Evolutionary conservation across 2,888 invertebrate genomes (phyloP), one percentile per base, ranked within the genome.

Genomic region (Empis stercorea): DNA sequence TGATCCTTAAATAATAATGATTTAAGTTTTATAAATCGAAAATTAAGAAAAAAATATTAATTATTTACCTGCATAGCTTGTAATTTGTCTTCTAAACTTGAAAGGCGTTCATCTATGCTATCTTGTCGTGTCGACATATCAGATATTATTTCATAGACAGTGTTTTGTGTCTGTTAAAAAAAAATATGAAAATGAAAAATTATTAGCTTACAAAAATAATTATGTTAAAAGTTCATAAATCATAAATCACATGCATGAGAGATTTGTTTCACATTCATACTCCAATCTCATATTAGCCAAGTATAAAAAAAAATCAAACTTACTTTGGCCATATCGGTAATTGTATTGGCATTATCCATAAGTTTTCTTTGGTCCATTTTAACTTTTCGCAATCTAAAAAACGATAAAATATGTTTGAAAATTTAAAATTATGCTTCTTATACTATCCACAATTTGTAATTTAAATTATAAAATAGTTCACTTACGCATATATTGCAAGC

Each of bases 311-410:
- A 20, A 20, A n/a, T 14, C 14, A n/a, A 55, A 69, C 71, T 74
- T 80, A 97, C 97, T 85, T 99, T 99, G 61, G 97, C 97, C 91
- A 99, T 96, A 69, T 99, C 99, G 51, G 96, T 95, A 70, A 99
- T 88, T 50, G 97, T 97, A 65, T 95, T 96, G 57, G 96, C 94
- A 68, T 97, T 97, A 71, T 99, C 99, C 85, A 94, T 93, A 60
- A 99, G 74, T 75, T 99, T 99, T 68, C 99, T 80, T 76, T 99
- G 97, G 76, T 97, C 97, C 91, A 97, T 94, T 78, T 99, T 99
- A 53, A 99, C 96, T 78, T 97, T 94, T 65, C 99, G 79, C 73
- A 99, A 82, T 70, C 97, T 97, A 70, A 52, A 74, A 75, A n/a
- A 27, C 7, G 23, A 7, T 27, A 9, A 27, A 27, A 27, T 27